Conservation (phyloP, 2,888 invertebrate genomes). For the Andrena trimmerana region DNA sequence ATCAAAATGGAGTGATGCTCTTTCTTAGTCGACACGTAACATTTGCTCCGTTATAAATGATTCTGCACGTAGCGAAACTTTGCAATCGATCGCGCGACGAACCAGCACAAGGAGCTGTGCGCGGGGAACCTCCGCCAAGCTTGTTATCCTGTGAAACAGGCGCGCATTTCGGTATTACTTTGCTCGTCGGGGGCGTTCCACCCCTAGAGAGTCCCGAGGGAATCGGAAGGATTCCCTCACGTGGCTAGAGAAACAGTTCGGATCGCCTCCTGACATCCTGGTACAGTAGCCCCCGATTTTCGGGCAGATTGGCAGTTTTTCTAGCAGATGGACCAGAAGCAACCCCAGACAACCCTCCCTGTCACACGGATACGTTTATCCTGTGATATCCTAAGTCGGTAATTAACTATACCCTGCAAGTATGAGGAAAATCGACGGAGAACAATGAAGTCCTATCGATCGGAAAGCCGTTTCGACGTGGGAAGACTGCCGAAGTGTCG, state of each 20-base stretch:
- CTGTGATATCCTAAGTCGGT: conserved; percentile 13
- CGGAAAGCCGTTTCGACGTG: background rate
- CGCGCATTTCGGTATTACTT: conserved; percentile 76
- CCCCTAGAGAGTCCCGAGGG: conserved; percentile 53
- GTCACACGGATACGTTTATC: conserved; percentile 56
- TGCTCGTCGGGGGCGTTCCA: conserved; percentile 35
- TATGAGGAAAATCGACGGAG: background rate
- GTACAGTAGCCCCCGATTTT: conserved; percentile 80
- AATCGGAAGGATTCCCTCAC: conserved; percentile 36
- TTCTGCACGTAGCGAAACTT: background rate
- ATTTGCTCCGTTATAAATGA: background rate
- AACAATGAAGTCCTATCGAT: conserved; percentile 1
- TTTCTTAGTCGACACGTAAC: too few relatives aligned
- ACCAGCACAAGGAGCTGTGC: background rate
- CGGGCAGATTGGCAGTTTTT: conserved; percentile 82
- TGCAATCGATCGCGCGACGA: background rate
- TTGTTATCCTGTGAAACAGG: conserved; percentile 80
- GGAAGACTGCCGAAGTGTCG: background rate
- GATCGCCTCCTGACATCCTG: conserved; percentile 75
- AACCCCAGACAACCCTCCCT: conserved; percentile 54
- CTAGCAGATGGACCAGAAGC: conserved; percentile 71
- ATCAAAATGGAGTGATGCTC: too few relatives aligned
- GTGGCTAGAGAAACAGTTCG: conserved; percentile 42
- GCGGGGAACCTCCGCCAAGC: conserved; percentile 67
- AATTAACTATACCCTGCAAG: background rate